phyloP scores from a whole-genome alignment of 2,797 vertebrate genomes.

The Dendrocincla tyrannina region DNA sequence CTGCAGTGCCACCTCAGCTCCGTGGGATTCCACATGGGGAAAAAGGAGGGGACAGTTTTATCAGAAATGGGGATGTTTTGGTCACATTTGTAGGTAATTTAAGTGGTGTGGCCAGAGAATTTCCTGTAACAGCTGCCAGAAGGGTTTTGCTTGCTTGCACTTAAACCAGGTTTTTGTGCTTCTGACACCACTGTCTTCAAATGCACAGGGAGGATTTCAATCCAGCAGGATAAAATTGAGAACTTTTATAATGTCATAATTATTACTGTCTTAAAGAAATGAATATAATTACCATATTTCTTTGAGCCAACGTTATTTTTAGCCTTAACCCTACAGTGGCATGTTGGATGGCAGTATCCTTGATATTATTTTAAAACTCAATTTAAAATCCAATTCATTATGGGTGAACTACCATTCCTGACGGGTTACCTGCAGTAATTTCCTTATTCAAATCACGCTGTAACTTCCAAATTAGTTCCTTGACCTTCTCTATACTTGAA shows the following conservation, averaged over 20 bases:
- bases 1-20: fast-evolving
- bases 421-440: neutral
- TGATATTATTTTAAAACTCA: neutral
- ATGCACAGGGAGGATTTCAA: neutral
- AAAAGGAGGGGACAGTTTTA: neutral
- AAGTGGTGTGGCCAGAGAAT: neutral
- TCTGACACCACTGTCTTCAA: neutral
- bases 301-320: constrained; percentile 11
- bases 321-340: neutral
- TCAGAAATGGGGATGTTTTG: neutral
- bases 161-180: neutral
- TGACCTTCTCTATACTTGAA: neutral
- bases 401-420: neutral
- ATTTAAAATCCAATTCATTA: neutral
- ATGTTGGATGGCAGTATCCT: neutral
- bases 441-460: neutral
- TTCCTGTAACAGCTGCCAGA: neutral
- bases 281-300: neutral
- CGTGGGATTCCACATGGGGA: neutral
- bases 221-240: neutral
- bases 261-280: neutral
- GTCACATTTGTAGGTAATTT: neutral
- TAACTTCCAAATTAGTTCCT: neutral
- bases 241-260: neutral
- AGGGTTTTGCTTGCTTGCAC: neutral